Conservation (phyloP, 2,888 invertebrate genomes). For the Nomada hirtipes region DNA sequence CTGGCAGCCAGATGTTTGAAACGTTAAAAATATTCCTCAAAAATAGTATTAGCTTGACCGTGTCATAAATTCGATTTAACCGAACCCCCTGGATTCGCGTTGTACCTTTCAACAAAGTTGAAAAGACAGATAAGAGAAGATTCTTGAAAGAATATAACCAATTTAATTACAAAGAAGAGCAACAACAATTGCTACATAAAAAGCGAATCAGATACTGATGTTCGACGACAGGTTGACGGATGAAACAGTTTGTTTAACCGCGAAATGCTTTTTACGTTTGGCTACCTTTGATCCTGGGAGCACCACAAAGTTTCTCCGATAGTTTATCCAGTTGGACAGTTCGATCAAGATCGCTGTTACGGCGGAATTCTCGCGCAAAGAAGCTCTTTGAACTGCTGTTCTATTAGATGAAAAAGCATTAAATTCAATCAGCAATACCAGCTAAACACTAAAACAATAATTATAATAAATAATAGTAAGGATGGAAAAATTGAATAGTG, state of each 20-base stretch:
- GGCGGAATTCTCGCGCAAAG: background rate
- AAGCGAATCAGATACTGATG: background rate
- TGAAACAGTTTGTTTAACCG: constrained; percentile 32
- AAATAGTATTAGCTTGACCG: too few species aligned
- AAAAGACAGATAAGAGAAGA: background rate
- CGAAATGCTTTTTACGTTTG: constrained; percentile 29
- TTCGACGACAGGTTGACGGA: constrained; percentile 31
- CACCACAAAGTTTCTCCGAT: constrained; percentile 37
- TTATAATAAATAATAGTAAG: background rate
- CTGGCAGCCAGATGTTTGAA: too few species aligned
- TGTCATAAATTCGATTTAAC: too few species aligned
- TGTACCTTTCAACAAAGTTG: too few species aligned
- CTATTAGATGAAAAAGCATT: background rate
- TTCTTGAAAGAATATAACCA: background rate
- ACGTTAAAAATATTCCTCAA: too few species aligned
- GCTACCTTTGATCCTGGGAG: constrained; percentile 6
- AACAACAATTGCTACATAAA: background rate
- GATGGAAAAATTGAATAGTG: too few species aligned
- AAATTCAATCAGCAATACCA: background rate
- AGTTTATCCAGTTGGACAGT: constrained; percentile 40
- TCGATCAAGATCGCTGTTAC: constrained; percentile 37
- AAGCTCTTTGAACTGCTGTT: constrained; percentile 24
- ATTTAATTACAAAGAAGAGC: background rate
- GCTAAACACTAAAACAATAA: background rate
- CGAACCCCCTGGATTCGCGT: too few species aligned